phyloP scores from a whole-genome alignment of 2,888 invertebrate species.

The Eudemis profundana region DNA sequence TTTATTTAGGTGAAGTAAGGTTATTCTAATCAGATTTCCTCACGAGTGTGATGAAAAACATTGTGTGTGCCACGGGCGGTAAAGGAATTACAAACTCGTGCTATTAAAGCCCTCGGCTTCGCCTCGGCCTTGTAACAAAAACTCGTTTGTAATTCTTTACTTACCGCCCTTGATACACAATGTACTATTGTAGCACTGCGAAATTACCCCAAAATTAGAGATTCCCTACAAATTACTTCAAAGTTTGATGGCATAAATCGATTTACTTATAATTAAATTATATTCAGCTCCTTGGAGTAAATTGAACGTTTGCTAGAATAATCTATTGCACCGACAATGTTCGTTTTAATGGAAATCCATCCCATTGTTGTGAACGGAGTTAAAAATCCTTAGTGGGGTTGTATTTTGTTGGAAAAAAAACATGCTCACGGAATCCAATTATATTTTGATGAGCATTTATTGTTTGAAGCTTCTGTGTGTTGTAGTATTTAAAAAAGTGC shows the following conservation, averaged over 20 bases:
- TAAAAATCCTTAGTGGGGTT: background rate
- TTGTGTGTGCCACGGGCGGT: no score
- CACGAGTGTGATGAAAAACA: no score
- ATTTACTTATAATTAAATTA: slow-evolving; percentile 54
- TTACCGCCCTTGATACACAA: no score
- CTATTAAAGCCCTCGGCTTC: no score
- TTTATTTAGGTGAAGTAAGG: no score
- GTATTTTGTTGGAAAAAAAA: background rate
- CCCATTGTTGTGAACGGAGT: background rate
- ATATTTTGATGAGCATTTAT: background rate
- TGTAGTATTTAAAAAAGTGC: no score
- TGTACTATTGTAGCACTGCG: slow-evolving; percentile 31
- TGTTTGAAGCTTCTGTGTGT: background rate
- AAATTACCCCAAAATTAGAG: slow-evolving; percentile 42
- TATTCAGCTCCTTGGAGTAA: slow-evolving; percentile 49
- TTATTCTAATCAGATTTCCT: no score
- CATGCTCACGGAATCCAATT: background rate
- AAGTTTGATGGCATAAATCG: slow-evolving; percentile 51
- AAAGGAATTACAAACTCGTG: no score
- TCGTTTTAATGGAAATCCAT: slow-evolving; percentile 42
- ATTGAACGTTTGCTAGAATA: slow-evolving; percentile 49
- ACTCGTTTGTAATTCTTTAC: no score
- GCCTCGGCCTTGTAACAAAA: no score
- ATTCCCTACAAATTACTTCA: slow-evolving; percentile 48
- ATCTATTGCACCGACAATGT: slow-evolving; percentile 51